phyloP scores from a whole-genome alignment of 2,113 vertebrate genomes.

The Percopsis transmontana region DNA sequence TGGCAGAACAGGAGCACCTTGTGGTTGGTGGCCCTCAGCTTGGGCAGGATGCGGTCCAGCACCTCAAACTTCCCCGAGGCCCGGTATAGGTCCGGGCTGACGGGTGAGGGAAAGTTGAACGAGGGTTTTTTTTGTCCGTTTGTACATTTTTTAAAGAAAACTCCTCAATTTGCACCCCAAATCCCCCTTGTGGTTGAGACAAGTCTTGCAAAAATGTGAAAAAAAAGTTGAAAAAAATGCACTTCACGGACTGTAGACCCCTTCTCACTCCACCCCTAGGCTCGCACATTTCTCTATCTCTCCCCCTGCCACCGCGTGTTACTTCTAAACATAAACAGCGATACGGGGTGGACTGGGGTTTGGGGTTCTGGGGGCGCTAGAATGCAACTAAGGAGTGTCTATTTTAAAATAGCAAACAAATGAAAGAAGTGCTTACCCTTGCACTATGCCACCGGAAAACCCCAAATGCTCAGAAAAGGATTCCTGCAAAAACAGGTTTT shows the following conservation, averaged over 20 bases:
- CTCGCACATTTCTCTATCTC: no score
- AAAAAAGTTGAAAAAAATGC: not conserved
- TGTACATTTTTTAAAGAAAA: no score
- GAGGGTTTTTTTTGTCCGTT: not conserved
- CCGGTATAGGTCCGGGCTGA: constrained; percentile 86
- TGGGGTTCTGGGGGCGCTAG: no score
- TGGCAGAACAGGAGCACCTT: constrained; percentile 98
- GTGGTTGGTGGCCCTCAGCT: constrained; percentile 91
- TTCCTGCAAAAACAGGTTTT: constrained; percentile 77
- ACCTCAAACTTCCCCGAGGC: constrained; percentile 97
- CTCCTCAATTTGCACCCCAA: no score
- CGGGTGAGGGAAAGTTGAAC: constrained; percentile 9
- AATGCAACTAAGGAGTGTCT: no score
- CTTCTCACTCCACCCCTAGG: no score
- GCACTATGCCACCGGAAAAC: constrained; percentile 92
- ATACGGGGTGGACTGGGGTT: no score
- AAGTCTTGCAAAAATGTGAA: not conserved
- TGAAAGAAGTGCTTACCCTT: constrained; percentile 82
- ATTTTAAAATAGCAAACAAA: not conserved
- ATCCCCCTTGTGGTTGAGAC: no score
- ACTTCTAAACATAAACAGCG: no score
- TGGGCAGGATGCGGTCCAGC: constrained; percentile 93
- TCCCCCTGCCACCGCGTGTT: no score
- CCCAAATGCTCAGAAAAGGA: constrained; percentile 97
- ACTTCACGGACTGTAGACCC: no score